phyloP scores from a whole-genome alignment of 2,113 vertebrate genomes.

The Morone chrysops region DNA sequence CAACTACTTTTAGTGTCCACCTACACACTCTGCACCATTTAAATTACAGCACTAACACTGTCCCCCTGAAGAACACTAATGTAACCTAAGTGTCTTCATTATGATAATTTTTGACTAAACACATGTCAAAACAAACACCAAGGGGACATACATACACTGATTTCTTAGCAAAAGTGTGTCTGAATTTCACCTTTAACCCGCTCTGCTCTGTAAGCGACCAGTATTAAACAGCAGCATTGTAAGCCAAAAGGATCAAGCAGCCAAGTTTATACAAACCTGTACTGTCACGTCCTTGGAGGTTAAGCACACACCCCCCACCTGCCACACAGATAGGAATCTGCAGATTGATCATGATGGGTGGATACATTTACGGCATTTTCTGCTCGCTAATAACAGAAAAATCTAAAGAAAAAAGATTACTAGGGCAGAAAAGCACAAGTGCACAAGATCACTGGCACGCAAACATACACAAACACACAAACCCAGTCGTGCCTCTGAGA shows the following conservation, averaged over 20 bases:
- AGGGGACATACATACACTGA: neutral
- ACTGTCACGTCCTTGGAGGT: constrained; percentile 6
- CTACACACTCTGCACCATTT: too few relatives aligned
- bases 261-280: constrained; percentile 4
- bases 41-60: too few relatives aligned
- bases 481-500: constrained; percentile 36
- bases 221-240: neutral
- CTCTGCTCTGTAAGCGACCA: neutral
- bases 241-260: neutral
- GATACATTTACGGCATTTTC: neutral
- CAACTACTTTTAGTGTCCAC: neutral
- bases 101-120: neutral
- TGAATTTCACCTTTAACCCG: neutral
- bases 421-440: constrained; percentile 50
- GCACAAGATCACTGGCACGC: constrained; percentile 46
- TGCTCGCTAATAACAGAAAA: neutral
- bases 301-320: constrained; percentile 1
- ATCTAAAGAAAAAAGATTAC: constrained; percentile 22
- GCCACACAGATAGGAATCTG: constrained; percentile 2
- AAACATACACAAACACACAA: constrained; percentile 15
- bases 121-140: neutral
- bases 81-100: too few relatives aligned
- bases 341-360: constrained; percentile 33
- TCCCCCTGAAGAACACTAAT: too few relatives aligned
- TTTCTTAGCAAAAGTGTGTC: neutral